Evolutionary conservation across 2,113 vertebrate genomes (phyloP).

Genomic region (Ahaetulla prasina): DNA sequence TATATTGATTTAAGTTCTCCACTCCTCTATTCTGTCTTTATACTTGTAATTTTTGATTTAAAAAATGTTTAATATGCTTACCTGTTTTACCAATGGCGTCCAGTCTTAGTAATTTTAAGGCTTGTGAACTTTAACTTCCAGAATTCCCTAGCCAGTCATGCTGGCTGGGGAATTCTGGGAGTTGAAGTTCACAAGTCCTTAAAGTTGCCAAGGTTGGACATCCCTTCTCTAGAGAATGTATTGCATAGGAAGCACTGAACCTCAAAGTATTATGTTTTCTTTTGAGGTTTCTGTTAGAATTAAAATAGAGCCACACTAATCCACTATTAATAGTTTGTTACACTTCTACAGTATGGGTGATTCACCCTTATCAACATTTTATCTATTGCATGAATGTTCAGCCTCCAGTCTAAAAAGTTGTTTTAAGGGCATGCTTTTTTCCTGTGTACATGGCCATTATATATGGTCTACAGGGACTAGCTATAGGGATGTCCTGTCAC

Average conservation of each 20-base stretch:
- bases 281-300: slow-evolving; percentile 6
- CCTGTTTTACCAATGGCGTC: slow-evolving; percentile 34
- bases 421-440: neutral
- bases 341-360: neutral
- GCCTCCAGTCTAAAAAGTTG: neutral
- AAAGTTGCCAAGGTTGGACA: neutral
- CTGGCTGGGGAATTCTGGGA: neutral
- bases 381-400: neutral
- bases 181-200: neutral
- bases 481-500: neutral
- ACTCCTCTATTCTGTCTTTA: slow-evolving; percentile 27
- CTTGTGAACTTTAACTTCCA: neutral
- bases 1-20: slow-evolving; percentile 53
- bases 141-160: neutral
- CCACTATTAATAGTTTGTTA: neutral
- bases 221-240: slow-evolving; percentile 47
- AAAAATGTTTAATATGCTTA: slow-evolving; percentile 35
- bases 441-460: neutral
- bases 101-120: neutral
- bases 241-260: slow-evolving; percentile 45
- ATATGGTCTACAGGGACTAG: neutral
- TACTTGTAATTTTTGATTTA: neutral
- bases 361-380: neutral
- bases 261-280: neutral
- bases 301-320: neutral